Evolutionary conservation across 2,888 invertebrate genomes (phyloP).

Genomic region (Agrilus cyanescens): DNA sequence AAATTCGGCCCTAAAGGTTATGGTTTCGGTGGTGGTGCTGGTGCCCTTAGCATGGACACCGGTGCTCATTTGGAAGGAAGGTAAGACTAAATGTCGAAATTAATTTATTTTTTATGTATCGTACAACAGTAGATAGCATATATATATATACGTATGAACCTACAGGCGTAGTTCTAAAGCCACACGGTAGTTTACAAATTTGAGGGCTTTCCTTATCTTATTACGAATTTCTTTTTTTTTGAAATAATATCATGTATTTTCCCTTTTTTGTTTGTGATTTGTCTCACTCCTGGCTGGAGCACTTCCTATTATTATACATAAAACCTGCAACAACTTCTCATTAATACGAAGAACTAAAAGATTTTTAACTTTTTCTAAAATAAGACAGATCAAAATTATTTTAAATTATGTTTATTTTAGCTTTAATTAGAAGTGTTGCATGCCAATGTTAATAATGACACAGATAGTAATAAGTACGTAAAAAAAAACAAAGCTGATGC

Average conservation of each 20-base stretch:
- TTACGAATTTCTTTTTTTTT: too few relatives aligned
- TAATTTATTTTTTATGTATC: background rate
- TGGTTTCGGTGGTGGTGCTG: conserved; percentile 97
- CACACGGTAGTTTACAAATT: conserved; percentile 20
- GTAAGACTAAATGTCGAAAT: conserved; percentile 47
- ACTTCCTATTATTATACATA: too few relatives aligned
- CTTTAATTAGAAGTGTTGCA: conserved; percentile 22
- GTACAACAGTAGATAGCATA: too few relatives aligned
- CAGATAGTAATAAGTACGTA: conserved; percentile 6
- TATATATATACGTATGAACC: too few relatives aligned
- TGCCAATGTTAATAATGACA: conserved; percentile 10
- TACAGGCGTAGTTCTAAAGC: background rate
- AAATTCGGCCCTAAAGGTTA: conserved; percentile 98
- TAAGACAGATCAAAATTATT: conserved; percentile 2
- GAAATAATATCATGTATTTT: conserved; percentile 3
- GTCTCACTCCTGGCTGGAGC: too few relatives aligned
- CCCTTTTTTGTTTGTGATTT: too few relatives aligned
- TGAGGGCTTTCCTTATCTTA: conserved; percentile 36
- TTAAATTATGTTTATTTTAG: conserved; percentile 8
- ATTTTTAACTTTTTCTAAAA: too few relatives aligned
- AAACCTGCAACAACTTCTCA: too few relatives aligned
- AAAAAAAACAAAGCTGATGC: conserved; percentile 25
- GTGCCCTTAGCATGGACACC: conserved; percentile 91
- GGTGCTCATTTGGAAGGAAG: conserved; percentile 78
- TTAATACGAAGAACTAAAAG: too few relatives aligned